Conservation (phyloP, 2,113 vertebrate genomes). For the Sigmodon hispidus region DNA sequence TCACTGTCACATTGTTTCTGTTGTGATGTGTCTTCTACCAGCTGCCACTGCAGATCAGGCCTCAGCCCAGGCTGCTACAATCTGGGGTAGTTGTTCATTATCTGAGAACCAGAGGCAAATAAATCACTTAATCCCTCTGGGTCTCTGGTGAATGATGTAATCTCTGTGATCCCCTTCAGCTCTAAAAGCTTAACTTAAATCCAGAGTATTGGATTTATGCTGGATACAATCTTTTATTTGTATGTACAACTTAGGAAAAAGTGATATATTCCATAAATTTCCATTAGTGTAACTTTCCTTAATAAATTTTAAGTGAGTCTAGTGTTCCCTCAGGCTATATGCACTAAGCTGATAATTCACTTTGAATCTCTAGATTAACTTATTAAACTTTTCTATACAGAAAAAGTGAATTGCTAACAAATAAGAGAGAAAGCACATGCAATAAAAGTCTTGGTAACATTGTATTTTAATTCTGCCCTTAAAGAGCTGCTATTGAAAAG, state of each 20-base stretch:
- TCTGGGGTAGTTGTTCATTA: constrained; percentile 21
- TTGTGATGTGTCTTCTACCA: background rate
- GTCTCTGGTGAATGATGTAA: constrained; percentile 24
- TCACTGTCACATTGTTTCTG: background rate
- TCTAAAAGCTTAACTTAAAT: constrained; percentile 54
- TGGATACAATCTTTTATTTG: background rate
- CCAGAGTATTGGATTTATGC: constrained; percentile 44
- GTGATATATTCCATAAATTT: constrained; percentile 23
- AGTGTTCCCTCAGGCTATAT: background rate
- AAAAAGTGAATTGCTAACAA: constrained; percentile 27
- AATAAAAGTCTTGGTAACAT: background rate
- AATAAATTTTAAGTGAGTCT: constrained; percentile 6
- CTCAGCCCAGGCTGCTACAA: background rate
- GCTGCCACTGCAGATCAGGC: background rate
- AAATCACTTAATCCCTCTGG: constrained; percentile 57
- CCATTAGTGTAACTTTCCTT: background rate
- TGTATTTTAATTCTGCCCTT: background rate
- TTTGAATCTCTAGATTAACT: constrained; percentile 33
- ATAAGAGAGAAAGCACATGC: background rate
- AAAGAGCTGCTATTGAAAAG: background rate
- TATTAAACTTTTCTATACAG: constrained; percentile 9
- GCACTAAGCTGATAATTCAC: background rate
- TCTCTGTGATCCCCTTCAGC: constrained; percentile 47
- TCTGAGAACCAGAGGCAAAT: constrained; percentile 49
- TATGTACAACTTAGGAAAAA: constrained; percentile 7